Evolutionary conservation across 2,113 vertebrate species (phyloP).

Genomic region (Junco hyemalis): DNA sequence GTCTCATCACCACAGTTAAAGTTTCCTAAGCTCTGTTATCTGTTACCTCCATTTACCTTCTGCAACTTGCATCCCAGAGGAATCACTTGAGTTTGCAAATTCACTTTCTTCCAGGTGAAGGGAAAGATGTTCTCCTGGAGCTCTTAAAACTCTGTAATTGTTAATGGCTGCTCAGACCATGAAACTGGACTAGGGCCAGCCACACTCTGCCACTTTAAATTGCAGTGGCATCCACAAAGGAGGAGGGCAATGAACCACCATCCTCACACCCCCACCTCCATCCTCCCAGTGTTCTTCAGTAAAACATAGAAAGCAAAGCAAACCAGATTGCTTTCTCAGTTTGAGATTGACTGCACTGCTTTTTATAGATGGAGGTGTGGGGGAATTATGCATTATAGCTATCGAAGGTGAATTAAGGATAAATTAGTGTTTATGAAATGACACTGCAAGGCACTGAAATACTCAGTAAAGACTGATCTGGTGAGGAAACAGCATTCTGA

Average conservation of each 20-base stretch:
- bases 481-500: not conserved
- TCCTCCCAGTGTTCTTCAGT: not conserved
- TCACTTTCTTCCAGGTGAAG: not conserved
- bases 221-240: not conserved
- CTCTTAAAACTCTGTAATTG: not conserved
- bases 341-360: not conserved
- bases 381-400: not conserved
- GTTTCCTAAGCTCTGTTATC: not conserved
- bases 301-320: not conserved
- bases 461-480: not conserved
- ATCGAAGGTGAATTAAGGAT: slow-evolving; percentile 6
- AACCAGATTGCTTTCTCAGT: not conserved
- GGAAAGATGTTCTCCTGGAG: not conserved
- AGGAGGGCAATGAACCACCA: not conserved
- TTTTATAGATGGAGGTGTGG: not conserved
- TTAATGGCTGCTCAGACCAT: not conserved
- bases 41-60: not conserved
- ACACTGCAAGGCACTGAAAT: not conserved
- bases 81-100: not conserved
- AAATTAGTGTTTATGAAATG: not conserved
- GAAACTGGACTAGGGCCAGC: not conserved
- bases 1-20: not conserved
- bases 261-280: not conserved
- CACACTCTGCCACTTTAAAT: not conserved
- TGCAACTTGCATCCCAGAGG: not conserved